phyloP scores from a whole-genome alignment of 53 echinoderm and acorn worm genomes.

The Holothuria leucospilota region DNA sequence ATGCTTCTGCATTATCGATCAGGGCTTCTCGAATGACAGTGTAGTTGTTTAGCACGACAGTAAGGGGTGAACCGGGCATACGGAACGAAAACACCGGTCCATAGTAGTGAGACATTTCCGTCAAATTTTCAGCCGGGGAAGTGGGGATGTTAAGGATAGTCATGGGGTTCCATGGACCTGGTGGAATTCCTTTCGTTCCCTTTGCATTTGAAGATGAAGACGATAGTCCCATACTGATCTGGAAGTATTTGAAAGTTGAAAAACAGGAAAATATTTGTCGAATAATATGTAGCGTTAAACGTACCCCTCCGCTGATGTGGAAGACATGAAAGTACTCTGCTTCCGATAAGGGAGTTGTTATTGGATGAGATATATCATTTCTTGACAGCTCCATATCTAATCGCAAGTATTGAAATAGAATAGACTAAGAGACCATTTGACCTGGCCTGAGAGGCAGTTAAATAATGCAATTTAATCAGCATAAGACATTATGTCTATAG shows the following conservation, averaged over 20 bases:
- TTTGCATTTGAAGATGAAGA: neutral
- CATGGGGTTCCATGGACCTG: constrained; percentile 27
- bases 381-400: too few species aligned
- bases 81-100: constrained; percentile 26
- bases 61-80: constrained; percentile 15
- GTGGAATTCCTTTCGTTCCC: constrained; percentile 7
- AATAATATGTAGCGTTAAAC: neutral
- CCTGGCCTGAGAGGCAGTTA: too few species aligned
- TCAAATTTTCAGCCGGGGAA: constrained; percentile 6
- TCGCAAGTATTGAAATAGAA: too few species aligned
- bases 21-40: constrained; percentile 8
- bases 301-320: too few species aligned
- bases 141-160: neutral
- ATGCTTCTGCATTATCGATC: constrained; percentile 3
- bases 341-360: too few species aligned
- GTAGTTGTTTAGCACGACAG: constrained; percentile 19
- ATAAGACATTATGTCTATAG: too few species aligned
- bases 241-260: neutral
- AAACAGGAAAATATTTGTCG: neutral
- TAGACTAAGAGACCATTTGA: too few species aligned
- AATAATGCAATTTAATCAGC: too few species aligned
- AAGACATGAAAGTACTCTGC: too few species aligned
- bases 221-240: neutral
- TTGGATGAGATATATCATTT: too few species aligned
- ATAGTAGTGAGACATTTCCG: neutral